Evolutionary conservation across 2,797 vertebrate genomes (phyloP).

Genomic region (Periparus ater): DNA sequence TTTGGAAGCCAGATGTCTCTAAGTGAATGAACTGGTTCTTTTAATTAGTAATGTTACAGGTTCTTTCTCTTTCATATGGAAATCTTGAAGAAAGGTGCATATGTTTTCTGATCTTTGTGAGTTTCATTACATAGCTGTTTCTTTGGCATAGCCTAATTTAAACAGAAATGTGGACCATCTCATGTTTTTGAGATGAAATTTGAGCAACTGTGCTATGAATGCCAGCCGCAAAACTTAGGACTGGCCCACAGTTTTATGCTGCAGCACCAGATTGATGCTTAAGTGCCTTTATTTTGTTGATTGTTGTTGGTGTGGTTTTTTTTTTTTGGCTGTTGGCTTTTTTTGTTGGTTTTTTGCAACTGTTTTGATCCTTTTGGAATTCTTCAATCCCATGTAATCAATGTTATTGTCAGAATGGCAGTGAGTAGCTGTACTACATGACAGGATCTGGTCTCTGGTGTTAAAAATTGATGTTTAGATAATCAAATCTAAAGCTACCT

Average conservation of each 20-base stretch:
- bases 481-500: neutral
- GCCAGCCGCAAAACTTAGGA: neutral
- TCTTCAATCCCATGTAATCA: neutral
- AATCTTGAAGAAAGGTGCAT: neutral
- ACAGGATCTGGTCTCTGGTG: neutral
- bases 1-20: neutral
- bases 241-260: neutral
- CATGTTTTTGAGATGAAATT: neutral
- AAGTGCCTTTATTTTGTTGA: neutral
- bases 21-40: neutral
- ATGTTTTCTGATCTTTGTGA: neutral
- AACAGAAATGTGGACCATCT: neutral
- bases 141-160: neutral
- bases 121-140: neutral
- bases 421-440: neutral
- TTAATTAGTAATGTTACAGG: neutral
- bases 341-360: neutral
- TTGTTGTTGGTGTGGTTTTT: neutral
- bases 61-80: neutral
- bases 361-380: neutral
- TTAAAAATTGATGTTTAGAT: neutral
- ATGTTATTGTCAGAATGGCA: neutral
- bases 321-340: neutral
- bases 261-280: neutral
- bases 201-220: neutral